phyloP scores from a whole-genome alignment of 2,113 vertebrate genomes.

The Mormoops blainvillei region DNA sequence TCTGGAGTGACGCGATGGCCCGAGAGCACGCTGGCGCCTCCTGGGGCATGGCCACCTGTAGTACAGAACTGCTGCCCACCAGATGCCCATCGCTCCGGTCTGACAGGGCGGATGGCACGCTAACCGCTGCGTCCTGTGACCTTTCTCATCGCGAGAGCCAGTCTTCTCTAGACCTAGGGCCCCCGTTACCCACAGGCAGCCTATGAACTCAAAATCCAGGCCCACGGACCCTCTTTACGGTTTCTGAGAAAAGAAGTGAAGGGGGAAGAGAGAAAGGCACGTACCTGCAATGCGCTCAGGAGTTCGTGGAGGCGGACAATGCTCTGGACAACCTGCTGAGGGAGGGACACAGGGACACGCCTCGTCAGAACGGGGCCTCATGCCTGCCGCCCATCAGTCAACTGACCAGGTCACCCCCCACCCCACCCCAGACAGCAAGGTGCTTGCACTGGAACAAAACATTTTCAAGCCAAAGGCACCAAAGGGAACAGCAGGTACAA shows the following conservation, averaged over 20 bases:
- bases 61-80: not conserved
- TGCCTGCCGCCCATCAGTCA: fast-evolving
- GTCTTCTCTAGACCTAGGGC: not conserved
- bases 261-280: not conserved
- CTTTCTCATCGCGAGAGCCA: not conserved
- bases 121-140: not conserved
- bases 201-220: not conserved
- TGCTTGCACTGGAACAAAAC: fast-evolving
- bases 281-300: constrained; percentile 91
- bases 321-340: constrained; percentile 89
- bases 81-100: too few species aligned
- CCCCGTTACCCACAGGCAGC: not conserved
- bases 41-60: not conserved
- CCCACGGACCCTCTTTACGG: not conserved
- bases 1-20: not conserved
- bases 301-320: constrained; percentile 90
- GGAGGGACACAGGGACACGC: constrained; percentile 25
- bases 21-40: fast-evolving
- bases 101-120: fast-evolving
- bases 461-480: not conserved
- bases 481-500: not conserved
- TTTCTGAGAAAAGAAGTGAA: not conserved
- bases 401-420: not conserved
- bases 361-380: not conserved
- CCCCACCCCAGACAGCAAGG: not conserved